Evolutionary conservation across 2,113 vertebrate species (phyloP).

Genomic region (Cricetomys ansorgei): DNA sequence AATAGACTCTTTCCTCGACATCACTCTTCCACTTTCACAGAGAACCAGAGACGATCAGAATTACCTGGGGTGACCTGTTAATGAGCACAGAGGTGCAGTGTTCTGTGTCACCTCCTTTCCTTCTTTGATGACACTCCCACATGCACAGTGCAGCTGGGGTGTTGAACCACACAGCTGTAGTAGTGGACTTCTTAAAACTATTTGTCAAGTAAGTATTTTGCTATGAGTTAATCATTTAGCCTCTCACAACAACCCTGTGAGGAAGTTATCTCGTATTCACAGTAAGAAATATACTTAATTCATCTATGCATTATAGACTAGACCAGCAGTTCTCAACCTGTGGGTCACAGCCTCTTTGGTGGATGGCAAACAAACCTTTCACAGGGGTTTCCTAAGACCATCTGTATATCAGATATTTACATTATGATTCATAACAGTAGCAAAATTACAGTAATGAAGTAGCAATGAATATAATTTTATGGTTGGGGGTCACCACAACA

Average conservation of each 20-base stretch:
- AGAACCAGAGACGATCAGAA: neutral
- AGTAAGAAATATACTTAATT: neutral
- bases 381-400: too few relatives aligned
- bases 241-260: neutral
- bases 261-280: neutral
- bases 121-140: too few relatives aligned
- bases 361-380: too few relatives aligned
- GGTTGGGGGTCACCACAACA: too few relatives aligned
- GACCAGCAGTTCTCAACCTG: too few relatives aligned
- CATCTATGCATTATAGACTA: neutral
- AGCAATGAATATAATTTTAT: too few relatives aligned
- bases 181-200: neutral
- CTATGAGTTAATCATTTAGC: neutral
- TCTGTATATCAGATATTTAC: too few relatives aligned
- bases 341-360: too few relatives aligned
- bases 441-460: too few relatives aligned
- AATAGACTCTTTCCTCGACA: neutral
- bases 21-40: neutral
- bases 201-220: neutral
- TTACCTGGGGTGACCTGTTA: neutral
- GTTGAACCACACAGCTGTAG: accelerated
- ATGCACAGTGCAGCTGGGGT: neutral
- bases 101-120: accelerated
- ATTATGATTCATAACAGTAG: too few relatives aligned
- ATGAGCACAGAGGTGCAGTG: neutral